Percentiles rank a stretch among this genome's conserved stretches.
Evolutionary conservation across 2,888 invertebrate species (phyloP).

Genomic region (Horisme vitalbata): DNA sequence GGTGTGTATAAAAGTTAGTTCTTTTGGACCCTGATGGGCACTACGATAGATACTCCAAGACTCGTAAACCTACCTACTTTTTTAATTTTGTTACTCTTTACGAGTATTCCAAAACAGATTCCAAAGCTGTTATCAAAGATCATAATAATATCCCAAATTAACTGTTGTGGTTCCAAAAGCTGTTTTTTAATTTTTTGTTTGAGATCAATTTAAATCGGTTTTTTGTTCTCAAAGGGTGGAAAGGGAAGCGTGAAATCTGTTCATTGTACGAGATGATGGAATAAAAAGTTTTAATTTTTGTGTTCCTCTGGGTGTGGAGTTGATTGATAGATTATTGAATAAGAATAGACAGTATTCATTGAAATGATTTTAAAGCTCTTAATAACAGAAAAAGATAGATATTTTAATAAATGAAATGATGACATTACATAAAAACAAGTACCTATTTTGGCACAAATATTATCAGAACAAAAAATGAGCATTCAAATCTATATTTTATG

Average conservation of each 20-base stretch:
- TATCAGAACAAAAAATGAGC: too few species aligned
- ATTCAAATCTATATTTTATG: too few species aligned
- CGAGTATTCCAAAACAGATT: slow-evolving; percentile 19
- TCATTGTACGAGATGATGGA: slow-evolving; percentile 10
- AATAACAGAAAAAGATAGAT: too few species aligned
- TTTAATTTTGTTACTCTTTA: too few species aligned
- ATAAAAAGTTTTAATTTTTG: slow-evolving; percentile 10
- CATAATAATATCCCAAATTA: slow-evolving; percentile 42
- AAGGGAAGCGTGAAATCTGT: slow-evolving; percentile 56
- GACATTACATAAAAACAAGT: too few species aligned
- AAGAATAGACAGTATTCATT: slow-evolving; percentile 9
- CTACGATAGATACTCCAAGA: too few species aligned
- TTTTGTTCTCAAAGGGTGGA: slow-evolving; percentile 52
- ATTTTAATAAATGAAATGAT: too few species aligned
- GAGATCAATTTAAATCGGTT: slow-evolving; percentile 42
- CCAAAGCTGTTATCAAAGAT: slow-evolving; percentile 35
- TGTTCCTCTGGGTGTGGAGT: slow-evolving; percentile 1
- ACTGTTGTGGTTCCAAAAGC: slow-evolving; percentile 41
- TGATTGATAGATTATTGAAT: slow-evolving; percentile 24
- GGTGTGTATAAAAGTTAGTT: too few species aligned
- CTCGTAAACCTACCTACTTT: too few species aligned
- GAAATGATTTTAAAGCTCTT: neutral
- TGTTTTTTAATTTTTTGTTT: slow-evolving; percentile 32
- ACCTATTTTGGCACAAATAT: too few species aligned
- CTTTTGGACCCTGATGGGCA: too few species aligned